These are phyloP conservation scores for Pholis gunnellus DNA, from an alignment of 2,113 vertebrate genomes.

Conservation along the genomic window DNA sequence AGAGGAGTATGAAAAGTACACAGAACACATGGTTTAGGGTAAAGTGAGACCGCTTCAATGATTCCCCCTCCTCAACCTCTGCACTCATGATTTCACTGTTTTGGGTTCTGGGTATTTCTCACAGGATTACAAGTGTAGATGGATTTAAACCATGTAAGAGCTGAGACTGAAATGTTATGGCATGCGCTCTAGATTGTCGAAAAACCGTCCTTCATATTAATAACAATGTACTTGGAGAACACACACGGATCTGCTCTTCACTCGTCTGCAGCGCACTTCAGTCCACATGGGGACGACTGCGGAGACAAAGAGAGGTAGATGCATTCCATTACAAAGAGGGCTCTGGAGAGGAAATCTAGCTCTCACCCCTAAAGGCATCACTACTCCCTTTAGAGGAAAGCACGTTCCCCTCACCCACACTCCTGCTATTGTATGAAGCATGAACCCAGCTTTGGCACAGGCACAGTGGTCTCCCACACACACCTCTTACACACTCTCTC, in stretches of 20 bases:
- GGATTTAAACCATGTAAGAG: constrained; percentile 58
- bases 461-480: constrained; percentile 50
- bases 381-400: constrained; percentile 59
- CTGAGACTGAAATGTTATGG: constrained; percentile 60
- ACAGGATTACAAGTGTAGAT: constrained; percentile 65
- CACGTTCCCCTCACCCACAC: constrained; percentile 67
- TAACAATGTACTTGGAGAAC: constrained; percentile 41
- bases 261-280: constrained; percentile 10
- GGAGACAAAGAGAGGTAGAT: constrained; percentile 48
- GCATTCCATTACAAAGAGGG: constrained; percentile 71
- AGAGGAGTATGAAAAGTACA: constrained; percentile 55
- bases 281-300: constrained; percentile 12
- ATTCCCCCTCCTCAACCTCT: constrained; percentile 47
- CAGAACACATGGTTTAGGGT: constrained; percentile 65
- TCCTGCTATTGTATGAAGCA: constrained; percentile 59
- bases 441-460: constrained; percentile 59
- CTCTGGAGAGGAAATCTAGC: constrained; percentile 62
- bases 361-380: constrained; percentile 46
- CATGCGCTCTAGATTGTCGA: constrained; percentile 35
- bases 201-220: constrained; percentile 47
- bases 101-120: constrained; percentile 59
- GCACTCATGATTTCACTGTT: constrained; percentile 67
- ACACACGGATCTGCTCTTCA: constrained; percentile 19
- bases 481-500: constrained; percentile 37
- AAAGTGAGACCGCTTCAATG: constrained; percentile 62